These are phyloP conservation scores for Cinara cedri DNA, from an alignment of 2,888 invertebrate species.

Conservation along the genomic window DNA sequence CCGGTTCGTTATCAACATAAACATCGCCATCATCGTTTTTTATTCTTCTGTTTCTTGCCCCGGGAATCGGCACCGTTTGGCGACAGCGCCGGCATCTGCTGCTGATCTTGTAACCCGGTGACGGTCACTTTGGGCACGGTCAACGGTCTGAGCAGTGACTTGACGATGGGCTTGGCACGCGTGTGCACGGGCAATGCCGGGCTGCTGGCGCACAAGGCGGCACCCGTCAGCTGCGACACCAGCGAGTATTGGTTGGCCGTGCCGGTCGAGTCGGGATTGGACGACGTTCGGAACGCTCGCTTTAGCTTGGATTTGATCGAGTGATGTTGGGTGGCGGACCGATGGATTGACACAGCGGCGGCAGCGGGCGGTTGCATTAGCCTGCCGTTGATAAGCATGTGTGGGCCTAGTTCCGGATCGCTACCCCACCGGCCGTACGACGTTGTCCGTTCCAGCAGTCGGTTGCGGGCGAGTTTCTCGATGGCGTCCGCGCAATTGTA, in stretches of 20 bases:
- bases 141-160: conserved; percentile 68
- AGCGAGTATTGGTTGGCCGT: conserved; percentile 62
- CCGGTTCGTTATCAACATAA: not conserved
- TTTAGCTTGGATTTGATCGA: conserved; percentile 67
- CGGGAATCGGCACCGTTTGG: not conserved
- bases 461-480: conserved; percentile 70
- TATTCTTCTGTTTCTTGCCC: conserved; percentile 52
- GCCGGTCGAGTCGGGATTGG: conserved; percentile 64
- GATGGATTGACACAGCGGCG: conserved; percentile 56
- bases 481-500: conserved; percentile 75
- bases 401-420: conserved; percentile 67
- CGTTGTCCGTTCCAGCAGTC: conserved; percentile 67
- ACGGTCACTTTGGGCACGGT: conserved; percentile 68
- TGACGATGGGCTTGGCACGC: conserved; percentile 67
- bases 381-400: conserved; percentile 51
- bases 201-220: conserved; percentile 69
- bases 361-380: conserved; percentile 61
- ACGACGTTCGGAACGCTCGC: conserved; percentile 68
- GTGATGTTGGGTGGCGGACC: conserved; percentile 46
- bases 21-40: conserved; percentile 43
- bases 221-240: conserved; percentile 68
- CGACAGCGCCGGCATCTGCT: conserved; percentile 12
- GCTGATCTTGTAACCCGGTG: conserved; percentile 57
- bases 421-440: conserved; percentile 69
- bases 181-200: conserved; percentile 68